phyloP scores from a whole-genome alignment of 2,797 vertebrate species.

The Oreortyx pictus region DNA sequence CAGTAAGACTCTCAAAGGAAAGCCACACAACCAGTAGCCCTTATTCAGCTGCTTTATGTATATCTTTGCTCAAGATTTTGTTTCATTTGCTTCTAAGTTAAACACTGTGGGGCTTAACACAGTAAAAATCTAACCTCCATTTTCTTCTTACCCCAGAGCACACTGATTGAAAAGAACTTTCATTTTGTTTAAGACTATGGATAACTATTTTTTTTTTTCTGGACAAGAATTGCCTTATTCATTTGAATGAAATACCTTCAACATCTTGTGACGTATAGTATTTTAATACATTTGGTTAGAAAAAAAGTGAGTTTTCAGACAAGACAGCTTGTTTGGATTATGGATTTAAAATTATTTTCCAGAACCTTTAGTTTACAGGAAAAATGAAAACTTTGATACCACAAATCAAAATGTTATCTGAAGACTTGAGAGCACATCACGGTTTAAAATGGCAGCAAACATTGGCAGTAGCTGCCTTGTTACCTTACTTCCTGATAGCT shows the following conservation, averaged over 20 bases:
- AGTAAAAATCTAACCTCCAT: not conserved
- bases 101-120: not conserved
- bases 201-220: not conserved
- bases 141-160: not conserved
- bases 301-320: not conserved
- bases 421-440: not conserved
- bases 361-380: not conserved
- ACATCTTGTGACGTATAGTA: not conserved
- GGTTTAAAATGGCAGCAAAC: not conserved
- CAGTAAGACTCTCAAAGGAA: not conserved
- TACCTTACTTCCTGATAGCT: not conserved
- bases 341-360: not conserved
- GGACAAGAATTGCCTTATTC: not conserved
- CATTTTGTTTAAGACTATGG: not conserved
- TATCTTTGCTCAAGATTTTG: not conserved
- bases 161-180: not conserved
- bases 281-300: not conserved
- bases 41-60: not conserved
- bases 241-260: not conserved
- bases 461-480: not conserved
- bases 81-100: not conserved
- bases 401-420: not conserved
- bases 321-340: not conserved
- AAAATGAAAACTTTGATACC: not conserved
- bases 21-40: not conserved